Conservation (phyloP, 1,140 invertebrate species). For the Tetranychus cinnabarinus region DNA sequence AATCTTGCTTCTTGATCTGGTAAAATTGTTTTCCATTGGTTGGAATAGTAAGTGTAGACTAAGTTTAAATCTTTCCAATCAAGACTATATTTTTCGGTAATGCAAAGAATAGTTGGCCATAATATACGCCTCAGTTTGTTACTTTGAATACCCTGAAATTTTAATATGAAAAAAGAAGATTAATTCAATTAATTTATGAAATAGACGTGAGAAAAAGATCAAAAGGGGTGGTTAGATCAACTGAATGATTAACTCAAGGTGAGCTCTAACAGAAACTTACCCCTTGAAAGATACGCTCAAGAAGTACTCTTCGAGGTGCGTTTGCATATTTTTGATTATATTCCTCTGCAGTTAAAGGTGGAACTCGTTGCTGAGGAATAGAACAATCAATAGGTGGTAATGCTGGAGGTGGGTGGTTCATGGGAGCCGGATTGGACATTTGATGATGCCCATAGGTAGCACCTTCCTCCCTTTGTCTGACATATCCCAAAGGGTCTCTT, state of each 20-base stretch:
- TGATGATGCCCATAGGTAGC: not conserved
- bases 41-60: conserved; percentile 2
- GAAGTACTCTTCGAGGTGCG: not conserved
- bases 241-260: too few species aligned
- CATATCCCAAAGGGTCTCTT: not conserved
- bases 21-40: conserved; percentile 76
- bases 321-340: not conserved
- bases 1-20: conserved; percentile 67
- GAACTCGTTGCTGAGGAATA: conserved; percentile 1
- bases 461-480: not conserved
- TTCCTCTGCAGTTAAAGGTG: conserved; percentile 4
- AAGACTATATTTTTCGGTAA: not conserved
- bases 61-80: conserved; percentile 3
- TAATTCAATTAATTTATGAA: too few species aligned
- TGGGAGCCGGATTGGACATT: not conserved
- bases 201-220: not conserved
- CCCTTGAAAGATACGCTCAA: conserved; percentile 5
- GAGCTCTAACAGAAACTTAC: not conserved
- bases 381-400: conserved; percentile 8
- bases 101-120: conserved; percentile 8
- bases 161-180: not conserved
- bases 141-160: conserved; percentile 3
- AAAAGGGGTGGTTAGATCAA: not conserved
- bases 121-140: conserved; percentile 1
- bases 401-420: conserved; percentile 4